Conservation (phyloP, 1,140 invertebrate genomes). For the Ceratina calcarata region DNA sequence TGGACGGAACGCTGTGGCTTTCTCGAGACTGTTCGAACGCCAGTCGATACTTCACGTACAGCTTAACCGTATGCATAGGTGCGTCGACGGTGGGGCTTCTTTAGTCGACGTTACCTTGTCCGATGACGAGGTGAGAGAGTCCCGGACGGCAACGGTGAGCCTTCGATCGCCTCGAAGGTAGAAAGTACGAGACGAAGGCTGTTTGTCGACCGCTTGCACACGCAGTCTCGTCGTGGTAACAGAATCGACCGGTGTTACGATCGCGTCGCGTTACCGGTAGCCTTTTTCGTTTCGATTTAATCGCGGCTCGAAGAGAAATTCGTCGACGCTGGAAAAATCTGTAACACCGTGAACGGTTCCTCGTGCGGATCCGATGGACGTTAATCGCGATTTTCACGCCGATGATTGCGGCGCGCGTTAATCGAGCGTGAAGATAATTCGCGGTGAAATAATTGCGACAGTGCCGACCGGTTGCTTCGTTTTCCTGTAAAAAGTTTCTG, state of each 20-base stretch:
- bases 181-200: slow-evolving; percentile 64
- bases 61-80: background rate
- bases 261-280: slow-evolving; percentile 2
- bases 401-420: background rate
- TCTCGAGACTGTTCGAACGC: no score
- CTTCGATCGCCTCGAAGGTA: slow-evolving; percentile 65
- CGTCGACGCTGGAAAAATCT: background rate
- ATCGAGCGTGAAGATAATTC: slow-evolving; percentile 16
- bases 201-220: slow-evolving; percentile 46
- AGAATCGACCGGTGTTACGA: slow-evolving; percentile 49
- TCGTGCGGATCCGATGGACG: background rate
- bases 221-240: slow-evolving; percentile 45
- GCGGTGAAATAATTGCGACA: background rate
- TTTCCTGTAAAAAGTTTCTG: background rate
- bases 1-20: background rate
- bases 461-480: background rate
- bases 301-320: background rate
- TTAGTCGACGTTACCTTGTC: slow-evolving; percentile 20
- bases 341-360: background rate
- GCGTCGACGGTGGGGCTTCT: slow-evolving; percentile 5
- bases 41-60: slow-evolving; percentile 9
- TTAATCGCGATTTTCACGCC: slow-evolving; percentile 1
- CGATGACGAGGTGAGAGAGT: slow-evolving; percentile 32
- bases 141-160: slow-evolving; percentile 10
- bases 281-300: slow-evolving; percentile 2